Evolutionary conservation across 2,888 invertebrate genomes (phyloP), one percentile per base, ranked within the genome.

Genomic region (Camponotus fellah): DNA sequence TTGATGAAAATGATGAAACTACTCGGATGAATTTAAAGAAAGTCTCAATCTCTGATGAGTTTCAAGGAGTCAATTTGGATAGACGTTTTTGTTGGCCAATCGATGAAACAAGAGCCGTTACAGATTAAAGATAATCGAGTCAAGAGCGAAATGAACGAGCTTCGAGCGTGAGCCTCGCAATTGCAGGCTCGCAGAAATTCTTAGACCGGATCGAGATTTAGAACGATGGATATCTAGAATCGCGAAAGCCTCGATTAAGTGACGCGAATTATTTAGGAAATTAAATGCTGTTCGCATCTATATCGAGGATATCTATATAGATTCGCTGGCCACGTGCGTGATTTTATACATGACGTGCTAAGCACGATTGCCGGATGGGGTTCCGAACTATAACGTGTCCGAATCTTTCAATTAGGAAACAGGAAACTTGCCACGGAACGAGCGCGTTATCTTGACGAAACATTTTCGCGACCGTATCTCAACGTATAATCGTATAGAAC

Each of bases 101-200:
- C 60, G 62, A 75, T 53, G 56, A 60, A 53, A 76, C 14, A 32
- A 65, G 53, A 10, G 21, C 68, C 82, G 46, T 69, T 76, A 75
- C 12, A 49, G 88, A 88, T 84, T 84, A 82, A 82, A 85, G 82
- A 66, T 76, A 83, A 81, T 66, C 62, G 37, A n/a, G 40, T 21
- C 58, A 82, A 79, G 17, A 10, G 58, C 46, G 66, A 40, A 69
- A 68, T 26, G 37, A 68, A 53, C 26, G 46, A 77, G 26, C 3
- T 68, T 68, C 17, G 40, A 10, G 71, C 37, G 14, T 10, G 34
- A 66, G 34, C 53, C 34, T 34, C 34, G 5, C 17, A 5, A 21
- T 66, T 34, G 21, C 21, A 17, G 17, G n/a, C 8, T 49, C 26
- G 37, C 6, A 17, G 21, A 49, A 21, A 40, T 66, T 75, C 14